Evolutionary conservation across 1,140 invertebrate species (phyloP).

Genomic region (Semibalanus balanoides): DNA sequence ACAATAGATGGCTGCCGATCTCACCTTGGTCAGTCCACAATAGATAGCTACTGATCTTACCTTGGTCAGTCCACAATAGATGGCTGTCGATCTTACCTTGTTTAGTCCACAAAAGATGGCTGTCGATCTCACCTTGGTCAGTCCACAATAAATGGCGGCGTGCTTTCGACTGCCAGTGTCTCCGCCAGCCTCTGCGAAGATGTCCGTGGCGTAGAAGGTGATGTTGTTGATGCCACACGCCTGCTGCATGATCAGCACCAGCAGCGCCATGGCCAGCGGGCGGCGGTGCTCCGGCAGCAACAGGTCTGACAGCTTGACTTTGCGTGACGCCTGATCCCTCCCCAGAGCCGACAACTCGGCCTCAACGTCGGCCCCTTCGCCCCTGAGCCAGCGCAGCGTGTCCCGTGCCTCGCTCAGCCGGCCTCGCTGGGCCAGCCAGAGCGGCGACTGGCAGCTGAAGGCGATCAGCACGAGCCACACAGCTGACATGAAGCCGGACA

Average conservation of each 20-base stretch:
- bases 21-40: too few relatives aligned
- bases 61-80: too few relatives aligned
- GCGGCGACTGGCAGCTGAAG: background rate
- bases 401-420: background rate
- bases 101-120: too few relatives aligned
- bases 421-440: background rate
- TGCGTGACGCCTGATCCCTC: background rate
- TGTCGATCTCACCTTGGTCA: too few relatives aligned
- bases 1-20: too few relatives aligned
- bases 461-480: background rate
- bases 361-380: constrained; percentile 3
- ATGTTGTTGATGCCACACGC: constrained; percentile 59
- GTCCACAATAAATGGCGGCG: constrained; percentile 46
- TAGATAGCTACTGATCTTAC: too few relatives aligned
- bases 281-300: background rate
- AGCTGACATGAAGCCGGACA: background rate
- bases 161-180: constrained; percentile 11
- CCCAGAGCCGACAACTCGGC: background rate
- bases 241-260: constrained; percentile 47
- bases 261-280: constrained; percentile 39
- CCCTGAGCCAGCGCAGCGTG: background rate
- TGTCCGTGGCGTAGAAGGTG: constrained; percentile 60
- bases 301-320: background rate
- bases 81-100: too few relatives aligned
- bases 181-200: constrained; percentile 41